Percentiles rank a stretch among this genome's conserved stretches.
phyloP scores from a whole-genome alignment of 2,888 invertebrate species.

The Idaea dimidiata region DNA sequence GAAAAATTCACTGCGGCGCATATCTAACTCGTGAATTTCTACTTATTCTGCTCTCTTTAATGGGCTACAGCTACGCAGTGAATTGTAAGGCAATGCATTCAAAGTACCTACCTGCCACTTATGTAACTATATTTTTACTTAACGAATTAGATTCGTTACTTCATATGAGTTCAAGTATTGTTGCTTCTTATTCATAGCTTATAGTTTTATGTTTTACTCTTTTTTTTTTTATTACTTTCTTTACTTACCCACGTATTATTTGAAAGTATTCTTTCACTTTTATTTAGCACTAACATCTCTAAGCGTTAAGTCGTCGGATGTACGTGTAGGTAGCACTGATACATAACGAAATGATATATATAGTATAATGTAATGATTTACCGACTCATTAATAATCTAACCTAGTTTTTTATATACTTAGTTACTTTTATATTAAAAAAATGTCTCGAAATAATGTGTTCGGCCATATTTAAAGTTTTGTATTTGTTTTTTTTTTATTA shows the following conservation, averaged over 20 bases:
- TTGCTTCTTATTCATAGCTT: constrained; percentile 5
- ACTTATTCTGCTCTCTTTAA: too few relatives aligned
- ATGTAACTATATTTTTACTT: constrained; percentile 20
- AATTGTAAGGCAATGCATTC: not conserved
- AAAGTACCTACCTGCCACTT: constrained; percentile 1
- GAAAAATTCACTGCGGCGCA: not conserved
- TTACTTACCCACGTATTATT: constrained; percentile 7
- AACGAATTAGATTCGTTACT: constrained; percentile 3
- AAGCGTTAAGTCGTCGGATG: not conserved
- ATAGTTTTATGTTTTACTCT: constrained; percentile 41
- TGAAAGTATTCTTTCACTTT: constrained; percentile 1
- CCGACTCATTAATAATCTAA: not conserved
- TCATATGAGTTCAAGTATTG: not conserved
- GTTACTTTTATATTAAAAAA: not conserved
- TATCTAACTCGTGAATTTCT: not conserved
- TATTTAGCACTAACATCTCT: not conserved
- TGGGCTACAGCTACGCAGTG: not conserved
- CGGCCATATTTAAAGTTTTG: constrained; percentile 27
- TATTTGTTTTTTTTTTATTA: constrained; percentile 27
- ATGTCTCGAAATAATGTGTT: not conserved
- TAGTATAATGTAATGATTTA: not conserved
- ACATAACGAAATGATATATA: not conserved
- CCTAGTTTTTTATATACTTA: not conserved
- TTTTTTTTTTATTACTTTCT: constrained; percentile 56
- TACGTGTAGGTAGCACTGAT: constrained; percentile 1